Percentiles rank a stretch among this genome's conserved stretches.
phyloP scores from a whole-genome alignment of 2,797 vertebrate genomes.

The Tapera naevia region DNA sequence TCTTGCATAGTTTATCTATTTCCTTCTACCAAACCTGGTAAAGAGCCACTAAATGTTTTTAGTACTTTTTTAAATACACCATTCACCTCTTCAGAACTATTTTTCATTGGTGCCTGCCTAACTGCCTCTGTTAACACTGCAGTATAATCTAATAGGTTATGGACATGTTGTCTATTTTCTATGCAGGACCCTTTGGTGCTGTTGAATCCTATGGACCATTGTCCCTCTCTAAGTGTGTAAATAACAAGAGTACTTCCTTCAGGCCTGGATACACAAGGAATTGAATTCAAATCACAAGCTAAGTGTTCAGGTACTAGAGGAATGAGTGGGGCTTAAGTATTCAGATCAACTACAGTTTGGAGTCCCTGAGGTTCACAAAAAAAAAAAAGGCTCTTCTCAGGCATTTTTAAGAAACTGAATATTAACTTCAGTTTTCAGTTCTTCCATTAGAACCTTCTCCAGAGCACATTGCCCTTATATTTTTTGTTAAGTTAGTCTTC shows the following conservation, averaged over 20 bases:
- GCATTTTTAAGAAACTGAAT: background rate
- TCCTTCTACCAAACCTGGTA: background rate
- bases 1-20: background rate
- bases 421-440: background rate
- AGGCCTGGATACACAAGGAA: background rate
- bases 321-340: background rate
- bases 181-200: background rate
- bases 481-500: conserved; percentile 26
- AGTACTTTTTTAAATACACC: background rate
- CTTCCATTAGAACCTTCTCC: background rate
- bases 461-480: background rate
- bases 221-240: background rate
- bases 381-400: background rate
- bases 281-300: background rate
- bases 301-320: background rate
- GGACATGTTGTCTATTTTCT: background rate
- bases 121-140: background rate
- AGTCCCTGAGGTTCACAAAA: background rate
- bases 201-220: background rate
- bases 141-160: background rate
- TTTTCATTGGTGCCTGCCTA: background rate
- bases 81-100: background rate
- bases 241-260: background rate
- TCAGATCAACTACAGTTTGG: background rate
- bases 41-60: conserved; percentile 12